A percentile compares a stretch with the other conserved stretches of the same genome.
These are phyloP conservation scores for Sinocyclocheilus grahami DNA, from an alignment of 2,113 vertebrate species.

Conservation along the genomic window DNA sequence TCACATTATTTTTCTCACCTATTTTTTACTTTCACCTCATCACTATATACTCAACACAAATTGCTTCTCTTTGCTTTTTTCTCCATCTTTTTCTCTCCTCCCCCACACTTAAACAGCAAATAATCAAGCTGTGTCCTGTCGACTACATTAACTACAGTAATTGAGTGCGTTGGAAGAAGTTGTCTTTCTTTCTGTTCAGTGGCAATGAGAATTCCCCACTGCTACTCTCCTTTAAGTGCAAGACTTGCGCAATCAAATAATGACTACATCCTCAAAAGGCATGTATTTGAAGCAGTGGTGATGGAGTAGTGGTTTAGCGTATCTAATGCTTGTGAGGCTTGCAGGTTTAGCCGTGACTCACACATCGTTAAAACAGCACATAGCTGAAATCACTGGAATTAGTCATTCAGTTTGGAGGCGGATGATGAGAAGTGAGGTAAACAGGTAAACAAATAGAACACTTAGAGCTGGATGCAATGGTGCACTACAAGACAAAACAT, in stretches of 20 bases:
- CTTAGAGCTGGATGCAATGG: not conserved
- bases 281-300: slow-evolving; percentile 6
- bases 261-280: not conserved
- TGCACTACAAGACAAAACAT: not conserved
- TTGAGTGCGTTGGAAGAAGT: not conserved
- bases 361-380: slow-evolving; percentile 19
- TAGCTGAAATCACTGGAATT: slow-evolving; percentile 49
- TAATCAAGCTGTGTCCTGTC: not conserved
- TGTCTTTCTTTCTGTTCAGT: not conserved
- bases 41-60: not conserved
- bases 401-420: slow-evolving; percentile 43
- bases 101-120: not conserved
- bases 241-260: slow-evolving; percentile 9
- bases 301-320: not conserved
- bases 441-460: slow-evolving; percentile 17
- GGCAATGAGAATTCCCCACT: not conserved
- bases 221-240: not conserved
- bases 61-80: not conserved
- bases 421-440: slow-evolving; percentile 42
- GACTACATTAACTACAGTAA: not conserved
- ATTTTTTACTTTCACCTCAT: not conserved
- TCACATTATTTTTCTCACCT: not conserved
- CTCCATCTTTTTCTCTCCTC: not conserved
- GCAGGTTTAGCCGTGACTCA: slow-evolving; percentile 2
- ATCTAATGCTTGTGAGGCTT: not conserved